Conservation (phyloP, 2,113 vertebrate species). For the Pholis gunnellus region DNA sequence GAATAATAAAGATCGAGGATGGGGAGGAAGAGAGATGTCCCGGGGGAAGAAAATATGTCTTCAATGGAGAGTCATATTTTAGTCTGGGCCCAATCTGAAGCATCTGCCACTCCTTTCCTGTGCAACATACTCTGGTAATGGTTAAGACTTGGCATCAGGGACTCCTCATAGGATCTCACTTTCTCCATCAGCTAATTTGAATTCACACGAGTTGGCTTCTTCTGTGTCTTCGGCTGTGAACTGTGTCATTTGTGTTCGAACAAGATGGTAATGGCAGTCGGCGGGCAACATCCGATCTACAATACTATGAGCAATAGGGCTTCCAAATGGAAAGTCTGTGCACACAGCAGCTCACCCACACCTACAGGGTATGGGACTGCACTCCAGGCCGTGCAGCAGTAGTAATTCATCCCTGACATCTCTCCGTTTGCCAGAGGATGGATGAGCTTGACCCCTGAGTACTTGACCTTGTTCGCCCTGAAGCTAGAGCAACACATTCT, state of each 20-base stretch:
- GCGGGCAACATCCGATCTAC: neutral
- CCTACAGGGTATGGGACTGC: conserved; percentile 14
- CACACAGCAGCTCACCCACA: conserved; percentile 29
- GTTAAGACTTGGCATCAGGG: neutral
- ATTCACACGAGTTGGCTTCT: neutral
- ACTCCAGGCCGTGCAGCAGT: conserved; percentile 17
- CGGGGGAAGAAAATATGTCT: conserved; percentile 43
- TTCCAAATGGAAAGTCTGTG: conserved; percentile 20
- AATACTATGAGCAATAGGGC: conserved; percentile 7
- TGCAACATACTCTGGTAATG: conserved; percentile 41
- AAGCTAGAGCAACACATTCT: conserved; percentile 54
- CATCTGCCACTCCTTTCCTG: conserved; percentile 64
- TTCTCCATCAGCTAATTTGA: conserved; percentile 3
- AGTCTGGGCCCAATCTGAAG: conserved; percentile 62
- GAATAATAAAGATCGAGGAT: conserved; percentile 21
- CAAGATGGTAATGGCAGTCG: conserved; percentile 13
- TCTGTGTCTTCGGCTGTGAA: conserved; percentile 6
- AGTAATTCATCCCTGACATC: conserved; percentile 37
- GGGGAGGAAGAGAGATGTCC: conserved; percentile 10
- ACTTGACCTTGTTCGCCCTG: conserved; percentile 60
- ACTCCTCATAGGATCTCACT: neutral
- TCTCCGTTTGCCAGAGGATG: conserved; percentile 51
- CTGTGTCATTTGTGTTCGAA: conserved; percentile 17
- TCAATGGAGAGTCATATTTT: conserved; percentile 54
- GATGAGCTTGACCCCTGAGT: conserved; percentile 62